phyloP scores from a whole-genome alignment of 30 jellyfish, hydroid and myxozoan species.

The Hydractinia echinata region DNA sequence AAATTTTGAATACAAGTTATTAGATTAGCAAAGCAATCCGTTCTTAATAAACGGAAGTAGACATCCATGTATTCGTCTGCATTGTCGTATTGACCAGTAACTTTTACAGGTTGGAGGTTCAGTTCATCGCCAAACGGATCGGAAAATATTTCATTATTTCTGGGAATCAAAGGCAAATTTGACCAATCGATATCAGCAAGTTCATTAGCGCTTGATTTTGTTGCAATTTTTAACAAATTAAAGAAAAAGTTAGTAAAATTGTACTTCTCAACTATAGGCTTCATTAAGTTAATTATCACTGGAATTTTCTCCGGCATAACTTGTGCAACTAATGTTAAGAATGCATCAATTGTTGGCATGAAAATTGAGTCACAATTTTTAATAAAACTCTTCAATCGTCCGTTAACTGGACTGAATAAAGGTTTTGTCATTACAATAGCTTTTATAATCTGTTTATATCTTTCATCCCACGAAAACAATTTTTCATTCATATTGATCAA shows the following conservation, averaged over 20 bases:
- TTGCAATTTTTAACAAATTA: not conserved
- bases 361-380: not conserved
- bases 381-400: slow-evolving; percentile 1
- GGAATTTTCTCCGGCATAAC: slow-evolving; percentile 7
- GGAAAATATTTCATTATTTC: not conserved
- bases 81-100: slow-evolving; percentile 27
- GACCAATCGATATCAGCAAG: not conserved
- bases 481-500: not conserved
- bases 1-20: not conserved
- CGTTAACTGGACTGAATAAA: slow-evolving; percentile 8
- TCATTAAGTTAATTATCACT: not conserved
- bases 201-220: not conserved
- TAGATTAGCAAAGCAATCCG: slow-evolving; percentile 37
- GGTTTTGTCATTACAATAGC: not conserved
- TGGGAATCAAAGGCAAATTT: not conserved
- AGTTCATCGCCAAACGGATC: not conserved
- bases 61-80: slow-evolving; percentile 54
- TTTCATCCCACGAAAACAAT: not conserved
- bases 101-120: not conserved
- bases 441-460: slow-evolving; percentile 4
- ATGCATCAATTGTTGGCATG: not conserved
- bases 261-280: not conserved
- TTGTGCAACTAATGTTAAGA: not conserved
- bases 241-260: not conserved
- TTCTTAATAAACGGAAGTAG: slow-evolving; percentile 43